phyloP scores from a whole-genome alignment of 2,888 invertebrate species.

The Piscicola geometra region DNA sequence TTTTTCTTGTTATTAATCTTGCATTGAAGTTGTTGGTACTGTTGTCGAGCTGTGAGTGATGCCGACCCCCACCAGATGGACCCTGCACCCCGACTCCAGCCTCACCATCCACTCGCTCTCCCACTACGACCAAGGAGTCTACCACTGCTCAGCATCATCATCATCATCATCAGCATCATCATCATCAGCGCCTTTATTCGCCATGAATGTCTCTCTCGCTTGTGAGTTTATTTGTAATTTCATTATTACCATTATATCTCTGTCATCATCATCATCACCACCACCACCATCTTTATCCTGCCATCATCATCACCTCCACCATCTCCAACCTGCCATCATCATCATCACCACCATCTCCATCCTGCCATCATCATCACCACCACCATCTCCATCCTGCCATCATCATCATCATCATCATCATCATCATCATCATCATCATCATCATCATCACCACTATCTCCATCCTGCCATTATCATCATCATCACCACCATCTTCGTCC shows the following conservation, averaged over 20 bases:
- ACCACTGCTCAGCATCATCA: too few relatives aligned
- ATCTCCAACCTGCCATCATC: conserved; percentile 23
- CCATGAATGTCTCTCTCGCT: too few relatives aligned
- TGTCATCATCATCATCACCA: conserved; percentile 34
- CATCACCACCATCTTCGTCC: background rate
- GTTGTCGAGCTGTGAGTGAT: too few relatives aligned
- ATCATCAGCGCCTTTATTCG: too few relatives aligned
- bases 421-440: conserved; percentile 31
- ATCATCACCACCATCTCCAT: conserved; percentile 9
- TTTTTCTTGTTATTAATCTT: too few relatives aligned
- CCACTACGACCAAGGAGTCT: too few relatives aligned
- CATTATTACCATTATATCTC: conserved; percentile 25
- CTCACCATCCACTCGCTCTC: too few relatives aligned
- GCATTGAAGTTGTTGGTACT: too few relatives aligned
- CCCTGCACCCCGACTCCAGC: too few relatives aligned
- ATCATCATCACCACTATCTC: conserved; percentile 14
- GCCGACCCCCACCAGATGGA: too few relatives aligned
- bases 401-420: conserved; percentile 37
- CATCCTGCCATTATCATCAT: background rate
- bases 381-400: conserved; percentile 47
- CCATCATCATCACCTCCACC: conserved; percentile 4
- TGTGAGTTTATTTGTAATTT: too few relatives aligned
- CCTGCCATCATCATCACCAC: conserved; percentile 39
- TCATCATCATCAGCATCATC: too few relatives aligned
- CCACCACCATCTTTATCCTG: conserved; percentile 14